These are phyloP conservation scores for Buphagus erythrorhynchus DNA, from an alignment of 2,797 vertebrate species.

Conservation along the genomic window DNA sequence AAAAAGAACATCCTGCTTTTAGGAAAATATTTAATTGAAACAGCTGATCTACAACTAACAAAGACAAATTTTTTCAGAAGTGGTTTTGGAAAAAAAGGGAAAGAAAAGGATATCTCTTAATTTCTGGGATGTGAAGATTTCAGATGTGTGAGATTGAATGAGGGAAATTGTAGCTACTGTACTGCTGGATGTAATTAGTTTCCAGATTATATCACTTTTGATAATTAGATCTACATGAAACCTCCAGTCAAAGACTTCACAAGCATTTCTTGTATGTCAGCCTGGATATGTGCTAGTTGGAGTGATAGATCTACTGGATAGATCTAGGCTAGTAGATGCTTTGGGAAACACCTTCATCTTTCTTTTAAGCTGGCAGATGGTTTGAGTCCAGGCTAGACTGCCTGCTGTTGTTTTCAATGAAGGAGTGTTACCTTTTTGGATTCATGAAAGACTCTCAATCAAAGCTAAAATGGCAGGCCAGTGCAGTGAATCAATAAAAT, in stretches of 20 bases:
- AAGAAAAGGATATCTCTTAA: background rate
- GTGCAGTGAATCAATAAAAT: slow-evolving; percentile 83
- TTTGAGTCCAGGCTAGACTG: slow-evolving; percentile 80
- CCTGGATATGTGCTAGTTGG: background rate
- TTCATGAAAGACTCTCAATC: slow-evolving; percentile 82
- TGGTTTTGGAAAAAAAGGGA: background rate
- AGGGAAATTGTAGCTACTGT: slow-evolving; percentile 34
- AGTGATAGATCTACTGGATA: slow-evolving; percentile 31
- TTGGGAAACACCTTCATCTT: slow-evolving; percentile 76
- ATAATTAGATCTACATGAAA: slow-evolving; percentile 67
- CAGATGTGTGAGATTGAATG: background rate
- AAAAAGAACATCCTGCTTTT: slow-evolving; percentile 62
- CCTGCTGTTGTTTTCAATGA: slow-evolving; percentile 83
- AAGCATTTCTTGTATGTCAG: background rate
- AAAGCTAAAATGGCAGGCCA: slow-evolving; percentile 82
- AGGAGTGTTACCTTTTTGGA: slow-evolving; percentile 81
- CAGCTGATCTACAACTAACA: slow-evolving; percentile 67
- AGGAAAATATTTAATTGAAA: slow-evolving; percentile 68
- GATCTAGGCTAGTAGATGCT: slow-evolving; percentile 48
- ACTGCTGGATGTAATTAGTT: slow-evolving; percentile 69
- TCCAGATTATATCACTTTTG: slow-evolving; percentile 67
- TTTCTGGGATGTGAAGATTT: slow-evolving; percentile 55
- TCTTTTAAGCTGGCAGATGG: slow-evolving; percentile 90
- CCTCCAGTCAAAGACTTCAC: slow-evolving; percentile 50
- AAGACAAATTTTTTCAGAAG: slow-evolving; percentile 54